Percentiles rank a stretch among this genome's conserved stretches.
Conservation (phyloP, 2,797 vertebrate genomes). For the Microcaecilia unicolor region DNA sequence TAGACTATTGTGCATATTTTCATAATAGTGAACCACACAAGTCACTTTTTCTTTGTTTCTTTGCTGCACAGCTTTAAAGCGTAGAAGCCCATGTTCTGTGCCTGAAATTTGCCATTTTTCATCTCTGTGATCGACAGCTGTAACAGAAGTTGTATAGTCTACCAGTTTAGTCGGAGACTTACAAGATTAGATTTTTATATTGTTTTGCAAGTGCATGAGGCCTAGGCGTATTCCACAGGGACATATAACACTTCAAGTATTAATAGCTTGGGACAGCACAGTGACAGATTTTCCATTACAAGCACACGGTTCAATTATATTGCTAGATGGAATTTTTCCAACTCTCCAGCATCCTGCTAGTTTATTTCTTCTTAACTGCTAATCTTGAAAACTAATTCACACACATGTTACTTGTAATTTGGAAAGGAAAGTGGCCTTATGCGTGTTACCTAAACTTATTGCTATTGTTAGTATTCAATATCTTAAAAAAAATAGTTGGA, state of each 20-base stretch:
- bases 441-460: no score
- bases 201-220: slow-evolving; percentile 5
- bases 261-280: neutral
- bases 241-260: slow-evolving; percentile 10
- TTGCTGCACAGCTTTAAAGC: slow-evolving; percentile 8
- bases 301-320: no score
- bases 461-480: no score
- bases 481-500: no score
- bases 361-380: no score
- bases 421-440: no score
- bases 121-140: neutral
- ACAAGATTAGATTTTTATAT: slow-evolving; percentile 8
- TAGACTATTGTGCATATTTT: neutral
- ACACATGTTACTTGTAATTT: no score
- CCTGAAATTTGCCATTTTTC: neutral
- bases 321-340: no score
- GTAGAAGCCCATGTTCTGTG: neutral
- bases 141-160: neutral
- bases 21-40: slow-evolving; percentile 3
- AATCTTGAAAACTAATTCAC: no score
- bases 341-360: no score
- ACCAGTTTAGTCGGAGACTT: slow-evolving; percentile 2
- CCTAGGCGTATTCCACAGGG: neutral
- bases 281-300: no score
- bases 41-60: slow-evolving; percentile 1